Conservation (phyloP, 2,113 vertebrate genomes). For the Phrynosoma platyrhinos region DNA sequence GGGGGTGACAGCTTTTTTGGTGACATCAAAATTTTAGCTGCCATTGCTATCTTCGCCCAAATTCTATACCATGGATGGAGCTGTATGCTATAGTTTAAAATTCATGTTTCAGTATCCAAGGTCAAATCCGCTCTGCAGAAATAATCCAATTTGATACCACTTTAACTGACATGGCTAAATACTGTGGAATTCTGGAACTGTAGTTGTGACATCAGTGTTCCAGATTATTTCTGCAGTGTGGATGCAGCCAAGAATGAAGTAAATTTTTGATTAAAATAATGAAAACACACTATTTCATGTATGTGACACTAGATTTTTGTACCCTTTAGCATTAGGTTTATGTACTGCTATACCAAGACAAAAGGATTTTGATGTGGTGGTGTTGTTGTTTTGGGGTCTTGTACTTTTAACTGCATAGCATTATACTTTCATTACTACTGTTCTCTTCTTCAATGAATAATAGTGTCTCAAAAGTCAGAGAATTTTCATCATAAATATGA, state of each 20-base stretch:
- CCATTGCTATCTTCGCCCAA: neutral
- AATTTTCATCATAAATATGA: conserved; percentile 52
- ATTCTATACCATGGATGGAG: neutral
- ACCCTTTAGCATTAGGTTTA: neutral
- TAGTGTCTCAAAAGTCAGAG: conserved; percentile 47
- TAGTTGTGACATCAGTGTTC: too few relatives aligned
- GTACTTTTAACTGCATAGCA: conserved; percentile 28
- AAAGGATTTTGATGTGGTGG: conserved; percentile 50
- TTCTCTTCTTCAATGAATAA: conserved; percentile 41
- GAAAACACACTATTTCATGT: neutral
- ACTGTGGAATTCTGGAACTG: too few relatives aligned
- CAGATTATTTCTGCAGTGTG: too few relatives aligned
- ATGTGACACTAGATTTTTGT: neutral
- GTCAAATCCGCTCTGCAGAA: too few relatives aligned
- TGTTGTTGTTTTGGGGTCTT: conserved; percentile 12
- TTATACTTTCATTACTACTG: neutral
- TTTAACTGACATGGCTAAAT: too few relatives aligned
- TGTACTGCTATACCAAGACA: conserved; percentile 14
- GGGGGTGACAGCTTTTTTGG: neutral
- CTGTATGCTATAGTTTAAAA: neutral
- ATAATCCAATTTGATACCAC: too few relatives aligned
- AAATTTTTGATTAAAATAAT: neutral
- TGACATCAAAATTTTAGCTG: neutral
- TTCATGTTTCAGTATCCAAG: neutral
- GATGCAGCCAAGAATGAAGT: neutral